Evolutionary conservation across 2,113 vertebrate species (phyloP).

Genomic region (Pimephales promelas): DNA sequence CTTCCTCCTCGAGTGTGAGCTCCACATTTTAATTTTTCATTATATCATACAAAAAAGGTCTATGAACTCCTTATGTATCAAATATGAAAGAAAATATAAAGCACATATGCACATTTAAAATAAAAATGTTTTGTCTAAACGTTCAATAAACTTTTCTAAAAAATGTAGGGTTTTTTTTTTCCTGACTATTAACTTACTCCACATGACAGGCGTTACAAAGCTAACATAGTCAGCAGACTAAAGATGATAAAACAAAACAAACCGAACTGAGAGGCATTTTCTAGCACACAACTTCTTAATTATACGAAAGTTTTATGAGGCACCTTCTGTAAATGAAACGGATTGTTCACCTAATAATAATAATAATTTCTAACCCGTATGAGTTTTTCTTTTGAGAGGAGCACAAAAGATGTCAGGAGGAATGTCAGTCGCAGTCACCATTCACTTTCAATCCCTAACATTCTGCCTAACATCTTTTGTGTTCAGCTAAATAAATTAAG

Average conservation of each 20-base stretch:
- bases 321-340: not conserved
- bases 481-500: not conserved
- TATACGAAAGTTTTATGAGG: not conserved
- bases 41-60: not conserved
- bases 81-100: not conserved
- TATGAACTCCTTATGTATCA: not conserved
- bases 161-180: not conserved
- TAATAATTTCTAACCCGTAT: no score
- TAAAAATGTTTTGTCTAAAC: not conserved
- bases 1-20: not conserved
- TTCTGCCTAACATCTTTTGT: slow-evolving; percentile 3
- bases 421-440: not conserved
- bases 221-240: not conserved
- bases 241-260: not conserved
- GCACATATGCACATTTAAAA: not conserved
- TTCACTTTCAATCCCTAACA: not conserved
- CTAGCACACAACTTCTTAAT: not conserved
- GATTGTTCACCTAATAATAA: not conserved
- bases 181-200: not conserved
- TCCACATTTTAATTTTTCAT: not conserved
- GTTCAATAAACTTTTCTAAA: not conserved
- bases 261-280: not conserved
- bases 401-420: not conserved
- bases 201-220: not conserved
- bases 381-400: not conserved